These are phyloP conservation scores for Nephrotoma guestfalica DNA, from an alignment of 2,888 invertebrate species.

Conservation along the genomic window DNA sequence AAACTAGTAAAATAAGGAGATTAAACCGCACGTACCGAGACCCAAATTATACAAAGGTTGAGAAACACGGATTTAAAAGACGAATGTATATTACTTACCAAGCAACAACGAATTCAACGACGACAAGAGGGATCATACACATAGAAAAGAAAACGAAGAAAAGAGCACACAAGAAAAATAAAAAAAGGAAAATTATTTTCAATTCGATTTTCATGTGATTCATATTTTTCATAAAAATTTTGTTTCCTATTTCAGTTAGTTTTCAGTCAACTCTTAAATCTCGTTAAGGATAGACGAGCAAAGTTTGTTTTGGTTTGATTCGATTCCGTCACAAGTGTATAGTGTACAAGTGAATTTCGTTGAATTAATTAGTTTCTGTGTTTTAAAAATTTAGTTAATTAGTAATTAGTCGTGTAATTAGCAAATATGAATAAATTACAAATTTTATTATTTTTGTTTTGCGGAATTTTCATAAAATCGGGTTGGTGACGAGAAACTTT, in stretches of 20 bases:
- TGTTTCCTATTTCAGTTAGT: neutral
- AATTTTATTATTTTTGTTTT: neutral
- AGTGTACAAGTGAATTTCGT: neutral
- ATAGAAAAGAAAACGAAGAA: neutral
- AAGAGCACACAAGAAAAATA: neutral
- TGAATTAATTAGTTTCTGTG: neutral
- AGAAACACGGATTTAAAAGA: neutral
- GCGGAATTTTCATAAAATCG: neutral
- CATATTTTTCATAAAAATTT: neutral
- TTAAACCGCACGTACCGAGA: too few relatives aligned
- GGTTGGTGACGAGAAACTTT: neutral
- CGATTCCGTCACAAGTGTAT: neutral
- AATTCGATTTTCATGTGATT: neutral
- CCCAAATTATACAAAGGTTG: too few relatives aligned
- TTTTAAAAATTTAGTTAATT: neutral
- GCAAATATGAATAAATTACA: slow-evolving; percentile 2
- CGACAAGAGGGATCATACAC: neutral
- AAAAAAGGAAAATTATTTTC: neutral
- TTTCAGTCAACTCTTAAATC: neutral
- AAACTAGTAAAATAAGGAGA: too few relatives aligned
- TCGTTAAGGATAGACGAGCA: neutral
- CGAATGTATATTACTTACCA: neutral
- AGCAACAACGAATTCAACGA: neutral
- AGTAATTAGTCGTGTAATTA: neutral
- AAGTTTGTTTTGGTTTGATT: neutral